Conservation (phyloP, 2,888 invertebrate genomes). For the Athrips mouffetella region DNA sequence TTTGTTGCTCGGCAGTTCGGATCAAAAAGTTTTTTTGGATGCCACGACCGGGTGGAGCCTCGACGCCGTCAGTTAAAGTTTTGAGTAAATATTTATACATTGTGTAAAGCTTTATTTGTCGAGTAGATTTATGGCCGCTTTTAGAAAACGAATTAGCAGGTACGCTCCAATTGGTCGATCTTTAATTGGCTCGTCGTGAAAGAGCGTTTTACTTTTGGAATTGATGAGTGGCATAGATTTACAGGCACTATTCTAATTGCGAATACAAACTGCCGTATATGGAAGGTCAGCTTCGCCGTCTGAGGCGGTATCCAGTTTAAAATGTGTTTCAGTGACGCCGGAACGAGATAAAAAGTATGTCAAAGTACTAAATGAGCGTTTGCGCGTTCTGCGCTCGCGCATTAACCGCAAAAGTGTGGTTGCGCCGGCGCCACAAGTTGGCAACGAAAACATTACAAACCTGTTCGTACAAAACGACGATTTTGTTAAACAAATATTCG, state of each 20-base stretch:
- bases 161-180: constrained; percentile 46
- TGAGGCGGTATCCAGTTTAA: constrained; percentile 21
- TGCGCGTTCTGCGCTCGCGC: constrained; percentile 50
- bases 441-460: constrained; percentile 54
- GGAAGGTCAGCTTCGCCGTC: constrained; percentile 11
- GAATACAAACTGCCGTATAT: constrained; percentile 11
- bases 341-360: constrained; percentile 55
- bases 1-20: constrained; percentile 48
- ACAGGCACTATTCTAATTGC: constrained; percentile 19
- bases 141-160: constrained; percentile 50
- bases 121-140: constrained; percentile 55
- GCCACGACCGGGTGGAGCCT: constrained; percentile 24
- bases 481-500: constrained; percentile 60
- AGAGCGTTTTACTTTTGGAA: constrained; percentile 24
- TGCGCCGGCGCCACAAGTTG: constrained; percentile 41
- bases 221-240: constrained; percentile 17
- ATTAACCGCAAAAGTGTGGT: constrained; percentile 61
- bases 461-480: constrained; percentile 58
- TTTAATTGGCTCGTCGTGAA: constrained; percentile 33
- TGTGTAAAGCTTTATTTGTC: constrained; percentile 41
- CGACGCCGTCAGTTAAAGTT: constrained; percentile 34
- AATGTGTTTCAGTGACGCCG: constrained; percentile 31
- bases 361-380: constrained; percentile 61
- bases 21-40: constrained; percentile 46
- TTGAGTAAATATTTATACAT: constrained; percentile 58